Conservation (phyloP, 1,140 invertebrate genomes). For the Laupala kohalensis region DNA sequence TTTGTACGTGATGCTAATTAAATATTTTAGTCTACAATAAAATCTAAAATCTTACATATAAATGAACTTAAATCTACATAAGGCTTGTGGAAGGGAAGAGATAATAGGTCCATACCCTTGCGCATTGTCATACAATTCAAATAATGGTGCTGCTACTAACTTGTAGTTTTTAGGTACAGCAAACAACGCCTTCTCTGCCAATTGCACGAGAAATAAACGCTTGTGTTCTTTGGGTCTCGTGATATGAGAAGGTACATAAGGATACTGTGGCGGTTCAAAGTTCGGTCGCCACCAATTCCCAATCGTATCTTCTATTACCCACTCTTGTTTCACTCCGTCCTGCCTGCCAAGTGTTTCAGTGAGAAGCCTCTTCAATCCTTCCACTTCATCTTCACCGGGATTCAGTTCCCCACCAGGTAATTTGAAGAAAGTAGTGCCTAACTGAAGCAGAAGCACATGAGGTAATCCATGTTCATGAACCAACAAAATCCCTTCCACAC, state of each 20-base stretch:
- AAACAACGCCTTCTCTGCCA: constrained; percentile 95
- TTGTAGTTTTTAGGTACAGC: constrained; percentile 99
- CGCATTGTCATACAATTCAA: constrained; percentile 98
- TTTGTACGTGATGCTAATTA: not conserved
- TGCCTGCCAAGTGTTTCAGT: constrained; percentile 89
- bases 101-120: constrained; percentile 99
- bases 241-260: constrained; percentile 97
- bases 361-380: constrained; percentile 88
- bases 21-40: too few relatives aligned
- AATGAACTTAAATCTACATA: constrained; percentile 60
- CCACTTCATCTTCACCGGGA: constrained; percentile 92
- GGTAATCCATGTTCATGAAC: constrained; percentile 97
- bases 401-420: constrained; percentile 97
- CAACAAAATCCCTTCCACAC: constrained; percentile 91
- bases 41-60: constrained; percentile 29
- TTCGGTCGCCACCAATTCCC: constrained; percentile 99
- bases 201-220: constrained; percentile 91
- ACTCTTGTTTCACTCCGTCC: constrained; percentile 94
- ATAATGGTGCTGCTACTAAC: constrained; percentile 95
- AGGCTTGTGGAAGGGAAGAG: constrained; percentile 88
- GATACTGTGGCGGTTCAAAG: constrained; percentile 99
- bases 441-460: constrained; percentile 90
- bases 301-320: constrained; percentile 96
- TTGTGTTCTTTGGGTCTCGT: constrained; percentile 99
- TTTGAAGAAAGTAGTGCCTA: constrained; percentile 99